These are phyloP conservation scores for Pseudomyrmex gracilis DNA, from an alignment of 1,140 invertebrate genomes.

Conservation along the genomic window DNA sequence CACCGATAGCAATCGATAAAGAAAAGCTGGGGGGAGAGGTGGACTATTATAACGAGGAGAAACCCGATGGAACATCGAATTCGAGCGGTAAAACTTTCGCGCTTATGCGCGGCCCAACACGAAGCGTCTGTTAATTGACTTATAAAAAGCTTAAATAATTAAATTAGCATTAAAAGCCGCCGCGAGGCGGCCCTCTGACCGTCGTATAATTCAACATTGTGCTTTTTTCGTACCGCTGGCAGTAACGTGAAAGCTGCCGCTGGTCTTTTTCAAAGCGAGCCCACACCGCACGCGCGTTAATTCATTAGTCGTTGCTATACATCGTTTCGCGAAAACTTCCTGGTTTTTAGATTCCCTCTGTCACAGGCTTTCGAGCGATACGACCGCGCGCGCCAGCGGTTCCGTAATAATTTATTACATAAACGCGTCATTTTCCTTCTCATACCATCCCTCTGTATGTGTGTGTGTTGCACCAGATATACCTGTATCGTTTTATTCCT, in stretches of 20 bases:
- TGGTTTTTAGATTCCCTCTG: slow-evolving; percentile 74
- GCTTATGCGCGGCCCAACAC: slow-evolving; percentile 47
- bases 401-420: slow-evolving; percentile 72
- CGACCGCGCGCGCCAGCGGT: slow-evolving; percentile 45
- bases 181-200: slow-evolving; percentile 49
- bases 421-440: slow-evolving; percentile 69
- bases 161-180: slow-evolving; percentile 77
- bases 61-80: slow-evolving; percentile 41
- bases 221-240: slow-evolving; percentile 67
- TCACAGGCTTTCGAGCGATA: slow-evolving; percentile 72
- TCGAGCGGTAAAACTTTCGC: slow-evolving; percentile 54
- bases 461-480: slow-evolving; percentile 1
- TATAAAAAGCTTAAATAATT: slow-evolving; percentile 77
- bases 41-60: background rate
- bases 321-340: slow-evolving; percentile 74
- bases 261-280: slow-evolving; percentile 72
- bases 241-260: slow-evolving; percentile 70
- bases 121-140: slow-evolving; percentile 72
- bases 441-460: background rate
- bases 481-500: background rate
- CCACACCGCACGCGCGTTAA: slow-evolving; percentile 73
- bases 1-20: slow-evolving; percentile 5
- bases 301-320: slow-evolving; percentile 73
- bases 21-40: slow-evolving; percentile 8
- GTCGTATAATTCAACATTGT: slow-evolving; percentile 75